phyloP scores from a whole-genome alignment of 2,888 invertebrate genomes.

The Oxystoma pomonae region DNA sequence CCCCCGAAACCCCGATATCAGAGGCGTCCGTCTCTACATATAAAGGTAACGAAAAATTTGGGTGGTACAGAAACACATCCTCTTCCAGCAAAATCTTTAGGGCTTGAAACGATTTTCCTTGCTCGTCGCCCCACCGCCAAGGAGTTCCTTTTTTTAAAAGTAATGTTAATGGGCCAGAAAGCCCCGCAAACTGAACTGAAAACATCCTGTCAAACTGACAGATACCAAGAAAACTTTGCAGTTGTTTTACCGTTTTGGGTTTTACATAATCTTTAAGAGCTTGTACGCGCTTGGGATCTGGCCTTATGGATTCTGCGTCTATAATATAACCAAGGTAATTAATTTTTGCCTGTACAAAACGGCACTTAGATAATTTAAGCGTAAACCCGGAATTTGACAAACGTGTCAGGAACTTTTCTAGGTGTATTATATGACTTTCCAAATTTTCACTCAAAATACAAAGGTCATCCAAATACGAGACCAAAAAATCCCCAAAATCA shows the following conservation, averaged over 20 bases:
- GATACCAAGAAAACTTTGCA: constrained; percentile 20
- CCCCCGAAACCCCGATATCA: constrained; percentile 6
- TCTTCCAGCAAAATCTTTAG: background rate
- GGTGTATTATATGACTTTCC: constrained; percentile 20
- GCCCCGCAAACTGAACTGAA: constrained; percentile 5
- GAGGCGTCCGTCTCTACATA: constrained; percentile 10
- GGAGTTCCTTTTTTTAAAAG: constrained; percentile 5
- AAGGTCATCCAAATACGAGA: constrained; percentile 23
- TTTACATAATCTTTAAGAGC: constrained; percentile 11
- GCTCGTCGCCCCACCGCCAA: constrained; percentile 7
- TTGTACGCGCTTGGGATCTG: constrained; percentile 22
- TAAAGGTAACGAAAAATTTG: constrained; percentile 6
- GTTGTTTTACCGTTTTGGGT: constrained; percentile 16
- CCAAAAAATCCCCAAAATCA: constrained; percentile 17
- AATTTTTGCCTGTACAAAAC: constrained; percentile 25
- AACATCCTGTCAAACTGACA: constrained; percentile 7
- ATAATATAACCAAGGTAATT: constrained; percentile 10
- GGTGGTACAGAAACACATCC: background rate
- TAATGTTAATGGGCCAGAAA: background rate
- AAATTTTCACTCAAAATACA: constrained; percentile 22
- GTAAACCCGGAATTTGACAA: constrained; percentile 21
- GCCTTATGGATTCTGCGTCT: constrained; percentile 18
- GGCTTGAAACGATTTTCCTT: background rate
- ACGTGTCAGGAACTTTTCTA: constrained; percentile 20
- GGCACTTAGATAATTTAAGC: constrained; percentile 25